Evolutionary conservation across 2,797 vertebrate genomes (phyloP).

Genomic region (Chelonia mydas): DNA sequence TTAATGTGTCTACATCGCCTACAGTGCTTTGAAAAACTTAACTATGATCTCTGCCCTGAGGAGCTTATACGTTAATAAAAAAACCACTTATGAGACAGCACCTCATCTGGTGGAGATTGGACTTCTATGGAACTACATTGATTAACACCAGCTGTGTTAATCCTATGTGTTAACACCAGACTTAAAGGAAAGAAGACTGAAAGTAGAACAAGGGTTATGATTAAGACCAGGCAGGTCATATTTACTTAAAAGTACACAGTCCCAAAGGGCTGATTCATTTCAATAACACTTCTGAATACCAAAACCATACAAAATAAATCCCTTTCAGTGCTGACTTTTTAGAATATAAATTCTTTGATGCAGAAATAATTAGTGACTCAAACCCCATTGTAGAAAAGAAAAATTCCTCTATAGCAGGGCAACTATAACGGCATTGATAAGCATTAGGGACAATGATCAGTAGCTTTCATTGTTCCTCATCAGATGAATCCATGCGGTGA

Average conservation of each 20-base stretch:
- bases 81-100: too few species aligned
- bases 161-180: not conserved
- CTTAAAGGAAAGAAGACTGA: not conserved
- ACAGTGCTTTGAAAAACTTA: not conserved
- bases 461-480: not conserved
- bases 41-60: not conserved
- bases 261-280: not conserved
- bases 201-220: not conserved
- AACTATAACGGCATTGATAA: not conserved
- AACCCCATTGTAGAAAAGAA: not conserved
- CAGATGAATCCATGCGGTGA: not conserved
- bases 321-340: not conserved
- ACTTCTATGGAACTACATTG: not conserved
- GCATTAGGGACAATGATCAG: not conserved
- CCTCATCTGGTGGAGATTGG: not conserved
- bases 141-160: not conserved
- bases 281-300: not conserved
- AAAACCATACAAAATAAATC: not conserved
- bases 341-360: not conserved
- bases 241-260: not conserved
- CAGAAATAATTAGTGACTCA: not conserved
- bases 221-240: fast-evolving
- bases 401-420: not conserved
- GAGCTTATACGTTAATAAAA: not conserved
- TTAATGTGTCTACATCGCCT: not conserved